Base-by-base conservation (phyloP, 2,888 invertebrate genomes). In the Apomyelois bistriatella region DNA sequence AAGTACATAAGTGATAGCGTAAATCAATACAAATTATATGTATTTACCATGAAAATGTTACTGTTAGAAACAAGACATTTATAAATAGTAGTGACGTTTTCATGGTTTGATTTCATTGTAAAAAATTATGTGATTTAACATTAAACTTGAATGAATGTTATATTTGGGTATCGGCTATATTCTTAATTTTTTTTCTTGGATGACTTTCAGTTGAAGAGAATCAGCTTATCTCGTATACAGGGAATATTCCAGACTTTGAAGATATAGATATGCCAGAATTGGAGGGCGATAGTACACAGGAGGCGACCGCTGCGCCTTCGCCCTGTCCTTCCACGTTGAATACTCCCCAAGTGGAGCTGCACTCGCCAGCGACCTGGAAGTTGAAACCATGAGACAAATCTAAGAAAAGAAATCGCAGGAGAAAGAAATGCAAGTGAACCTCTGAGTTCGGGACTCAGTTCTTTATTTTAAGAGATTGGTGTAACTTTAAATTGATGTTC, bases 151-250 rank as follows among this genome's bases (percentile, higher is more conserved):
- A 41, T 17, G 17, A 9, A 41, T 17, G 3, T 17, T 17, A 17
- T 16, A 17, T 32, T 32, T 46, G 46, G 2, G 32, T 10, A 46
- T 48, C 7, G 37, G 40, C 37, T 47, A 12, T 28, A 61, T 59
- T 63, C 57, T 61, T 58, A 56, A 66, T 63, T 40, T 58, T 59
- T 67, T 66, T 76, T 76, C 68, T 76, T 75, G 74, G 74, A 70
- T 66, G 65, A 68, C 65, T 90, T 90, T 89, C 89, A 90, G 88
- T 85, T 83, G 90, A 91, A 77, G 85, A 81, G 75, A 89, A 86
- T 86, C 89, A 91, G 84, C 80, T 91, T 75, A 91, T 91, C 62
- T 91, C 91, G 76, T 91, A 91, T 85, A 86, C 89, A 84, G 89
- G 88, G 64, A 86, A 82, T 85, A 82, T 88, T 80, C 90, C 91